Base-by-base conservation (phyloP, 2,113 vertebrate genomes). In the Hymenochirus boettgeri region DNA sequence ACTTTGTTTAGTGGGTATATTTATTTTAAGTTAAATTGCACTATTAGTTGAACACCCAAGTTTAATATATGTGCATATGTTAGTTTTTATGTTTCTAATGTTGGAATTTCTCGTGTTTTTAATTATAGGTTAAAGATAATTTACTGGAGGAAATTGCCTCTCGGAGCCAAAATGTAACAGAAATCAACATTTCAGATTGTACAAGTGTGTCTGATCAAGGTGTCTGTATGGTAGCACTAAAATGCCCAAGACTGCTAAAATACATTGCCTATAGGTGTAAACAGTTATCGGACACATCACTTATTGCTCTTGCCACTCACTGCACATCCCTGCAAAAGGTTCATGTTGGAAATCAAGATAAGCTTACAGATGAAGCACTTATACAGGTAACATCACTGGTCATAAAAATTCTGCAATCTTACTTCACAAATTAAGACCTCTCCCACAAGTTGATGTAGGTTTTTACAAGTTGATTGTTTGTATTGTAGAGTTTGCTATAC, bases 141-240 rank as follows among this genome's bases (percentile, higher is more conserved):
- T 83, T 98, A 35, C 82, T 99, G 78, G 91, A 93, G 77, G 94
- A 94, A 85, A 97, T 99, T 78, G 91, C 91, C 11, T 93, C 95
- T 31, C 90, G 95, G 78, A 92, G 93, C 75, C 93, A 95, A 83
- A 97, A 97, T 72, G 93, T 98, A 80, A 94, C 91, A 7, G 93
- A 98, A 88, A 89, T 99, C 45, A 97, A 96, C 82, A 96, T 99
- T 82, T 98, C 96, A 1, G 96, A 99, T 77, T 99, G 96, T 74
- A 90, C 94, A 59, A 94, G 91, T 59, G 86, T 99, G 21, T 93
- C 94, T 62, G 94, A 99, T 77, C 86, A 83, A 4, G 96, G 96
- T 5, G 90, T 99, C 24, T 89, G 89, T 77, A 79, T 92, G 23
- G 74, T 99, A 83, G 95, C 93, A 4, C 89, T 91, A 51, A 93